Percentiles rank a stretch among this genome's conserved stretches.
Evolutionary conservation across 2,113 vertebrate species (phyloP).

Genomic region (Rissa tridactyla): DNA sequence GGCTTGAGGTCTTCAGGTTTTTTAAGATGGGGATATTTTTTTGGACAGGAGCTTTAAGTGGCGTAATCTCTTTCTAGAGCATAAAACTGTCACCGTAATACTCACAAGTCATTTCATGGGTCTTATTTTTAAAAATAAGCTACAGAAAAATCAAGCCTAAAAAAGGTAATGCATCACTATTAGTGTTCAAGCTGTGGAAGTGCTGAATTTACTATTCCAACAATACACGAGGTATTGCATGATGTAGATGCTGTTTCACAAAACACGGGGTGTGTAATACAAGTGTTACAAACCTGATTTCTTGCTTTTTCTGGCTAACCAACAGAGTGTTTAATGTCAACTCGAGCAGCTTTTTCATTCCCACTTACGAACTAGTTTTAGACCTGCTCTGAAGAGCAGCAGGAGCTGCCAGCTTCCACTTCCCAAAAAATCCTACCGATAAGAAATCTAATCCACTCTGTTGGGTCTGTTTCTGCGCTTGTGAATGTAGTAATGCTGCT

Average conservation of each 20-base stretch:
- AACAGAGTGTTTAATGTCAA: neutral
- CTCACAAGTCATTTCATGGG: rapidly evolving
- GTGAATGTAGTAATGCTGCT: neutral
- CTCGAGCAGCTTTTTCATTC: neutral
- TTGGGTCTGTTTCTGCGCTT: neutral
- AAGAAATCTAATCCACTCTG: neutral
- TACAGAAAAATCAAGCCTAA: neutral
- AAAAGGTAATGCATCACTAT: neutral
- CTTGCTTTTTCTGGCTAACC: neutral
- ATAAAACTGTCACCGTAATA: neutral
- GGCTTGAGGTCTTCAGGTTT: neutral
- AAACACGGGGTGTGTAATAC: neutral
- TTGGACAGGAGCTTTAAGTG: neutral
- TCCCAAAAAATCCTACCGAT: neutral
- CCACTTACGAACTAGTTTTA: neutral
- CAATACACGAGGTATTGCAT: neutral
- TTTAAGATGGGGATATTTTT: neutral
- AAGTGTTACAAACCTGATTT: neutral
- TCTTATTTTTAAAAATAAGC: neutral
- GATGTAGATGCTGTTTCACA: neutral
- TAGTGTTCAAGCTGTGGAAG: neutral
- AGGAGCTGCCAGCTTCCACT: neutral
- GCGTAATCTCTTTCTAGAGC: neutral
- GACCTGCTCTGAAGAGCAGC: neutral
- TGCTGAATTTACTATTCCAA: neutral